These are phyloP conservation scores for Rambutsinella grinnellia DNA, from an alignment of 2,888 invertebrate species.

Conservation along the genomic window DNA sequence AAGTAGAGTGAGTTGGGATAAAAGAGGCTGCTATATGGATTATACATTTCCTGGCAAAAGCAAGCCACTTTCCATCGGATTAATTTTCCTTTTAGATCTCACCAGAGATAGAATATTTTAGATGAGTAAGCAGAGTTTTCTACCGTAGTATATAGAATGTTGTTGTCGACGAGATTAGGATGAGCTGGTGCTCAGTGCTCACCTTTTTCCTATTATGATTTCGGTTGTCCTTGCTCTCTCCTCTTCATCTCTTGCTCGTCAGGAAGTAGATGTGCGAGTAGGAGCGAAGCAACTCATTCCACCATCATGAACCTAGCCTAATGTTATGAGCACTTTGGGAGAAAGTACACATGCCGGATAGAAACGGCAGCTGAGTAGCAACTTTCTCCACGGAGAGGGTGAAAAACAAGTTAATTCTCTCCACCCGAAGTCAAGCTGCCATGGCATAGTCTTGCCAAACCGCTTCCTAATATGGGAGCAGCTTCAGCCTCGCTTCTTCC, in stretches of 20 bases:
- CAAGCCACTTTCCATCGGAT: neutral
- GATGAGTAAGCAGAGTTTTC: too few species aligned
- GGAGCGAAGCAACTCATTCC: neutral
- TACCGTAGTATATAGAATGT: too few species aligned
- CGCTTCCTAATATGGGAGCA: neutral
- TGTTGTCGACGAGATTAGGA: constrained; percentile 15
- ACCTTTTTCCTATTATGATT: constrained; percentile 10
- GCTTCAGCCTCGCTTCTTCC: too few species aligned
- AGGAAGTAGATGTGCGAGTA: neutral
- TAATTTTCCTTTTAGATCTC: neutral
- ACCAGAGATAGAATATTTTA: too few species aligned
- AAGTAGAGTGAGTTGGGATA: neutral
- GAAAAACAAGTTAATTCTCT: neutral
- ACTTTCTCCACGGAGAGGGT: constrained; percentile 16
- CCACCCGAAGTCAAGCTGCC: neutral
- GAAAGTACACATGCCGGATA: constrained; percentile 40
- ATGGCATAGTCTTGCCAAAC: neutral
- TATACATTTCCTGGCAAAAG: neutral
- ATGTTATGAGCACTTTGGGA: constrained; percentile 21
- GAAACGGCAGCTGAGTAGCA: constrained; percentile 13
- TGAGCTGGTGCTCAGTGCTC: constrained; percentile 13
- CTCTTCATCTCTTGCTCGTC: neutral
- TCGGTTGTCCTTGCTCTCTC: neutral
- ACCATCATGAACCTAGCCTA: neutral
- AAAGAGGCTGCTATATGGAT: neutral